Evolutionary conservation across 2,888 invertebrate species (phyloP), one percentile per base, ranked within the genome.

Genomic region (Ormyrus nitidulus): DNA sequence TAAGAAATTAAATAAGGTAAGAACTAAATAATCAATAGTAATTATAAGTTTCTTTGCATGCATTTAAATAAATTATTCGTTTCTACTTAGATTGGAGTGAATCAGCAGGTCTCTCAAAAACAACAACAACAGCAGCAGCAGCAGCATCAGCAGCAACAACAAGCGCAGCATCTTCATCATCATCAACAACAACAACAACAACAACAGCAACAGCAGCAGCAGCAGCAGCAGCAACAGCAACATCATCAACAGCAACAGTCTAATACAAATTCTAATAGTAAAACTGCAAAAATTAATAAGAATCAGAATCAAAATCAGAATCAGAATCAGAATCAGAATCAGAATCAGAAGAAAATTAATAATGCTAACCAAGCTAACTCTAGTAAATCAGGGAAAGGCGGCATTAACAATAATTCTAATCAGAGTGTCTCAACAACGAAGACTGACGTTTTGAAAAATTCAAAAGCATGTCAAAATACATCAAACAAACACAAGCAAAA

Each of bases 371-470:
- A 71, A 71, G 49, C 13, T 34, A 80, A 74, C 70, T 7, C 68
- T 49, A 66, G 68, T 11, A 82, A 82, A 69, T 76, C 4, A 83
- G 83, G 72, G 79, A 80, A 69, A 68, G 51, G 49, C 10, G 49
- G 5, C 82, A 85, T n/a, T 34, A 65, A 72, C 46, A 83, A 77
- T 6, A 82, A 69, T 70, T 85, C 61, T 59, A 87, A 85, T 48
- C 72, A 80, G 8, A 82, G 58, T 65, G 82, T 64, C 58, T 84
- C 84, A 54, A 49, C 70, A 5, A 61, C 77, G 6, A 87, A 88
- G 69, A 83, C 53, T 10, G 87, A 87, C 9, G 85, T 82, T 82
- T 86, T 86, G 74, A 89, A 87, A 48, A 9, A 34, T 19, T 73
- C 72, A 0, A 82, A 79, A 58, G 34, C 7, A 81, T 56, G 58